Percentiles rank a stretch among this genome's conserved stretches.
phyloP scores from a whole-genome alignment of 1,140 invertebrate species.

The Diachasma alloeum region DNA sequence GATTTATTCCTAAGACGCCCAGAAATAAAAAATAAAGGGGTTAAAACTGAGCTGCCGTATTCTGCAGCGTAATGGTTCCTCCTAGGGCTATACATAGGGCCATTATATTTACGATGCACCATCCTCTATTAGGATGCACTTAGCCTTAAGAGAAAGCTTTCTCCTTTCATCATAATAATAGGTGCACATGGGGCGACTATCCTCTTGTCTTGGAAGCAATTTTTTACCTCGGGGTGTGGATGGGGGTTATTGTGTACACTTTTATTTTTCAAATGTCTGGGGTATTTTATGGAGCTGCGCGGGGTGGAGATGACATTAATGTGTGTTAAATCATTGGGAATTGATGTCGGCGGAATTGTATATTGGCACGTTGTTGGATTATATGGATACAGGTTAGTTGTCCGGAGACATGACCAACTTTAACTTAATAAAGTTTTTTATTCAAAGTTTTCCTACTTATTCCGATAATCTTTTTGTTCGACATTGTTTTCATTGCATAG shows the following conservation, averaged over 20 bases:
- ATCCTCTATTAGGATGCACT: conserved; percentile 16
- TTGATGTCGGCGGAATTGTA: no score
- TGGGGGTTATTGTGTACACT: not conserved
- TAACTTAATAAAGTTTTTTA: no score
- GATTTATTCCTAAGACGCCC: not conserved
- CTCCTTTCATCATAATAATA: conserved; percentile 20
- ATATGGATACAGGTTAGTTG: no score
- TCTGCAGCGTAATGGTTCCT: not conserved
- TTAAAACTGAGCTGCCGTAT: not conserved
- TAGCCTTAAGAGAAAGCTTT: conserved; percentile 8
- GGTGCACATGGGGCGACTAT: not conserved
- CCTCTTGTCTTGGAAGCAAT: not conserved
- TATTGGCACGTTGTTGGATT: no score
- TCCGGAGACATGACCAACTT: no score
- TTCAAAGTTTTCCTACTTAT: no score
- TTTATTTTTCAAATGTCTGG: not conserved
- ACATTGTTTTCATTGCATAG: no score
- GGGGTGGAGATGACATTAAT: no score
- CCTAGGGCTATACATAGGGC: not conserved
- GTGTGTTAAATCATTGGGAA: no score
- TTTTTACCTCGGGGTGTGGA: not conserved
- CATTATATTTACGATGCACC: conserved; percentile 22
- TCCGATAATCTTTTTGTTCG: no score
- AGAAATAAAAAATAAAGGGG: not conserved
- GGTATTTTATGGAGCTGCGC: not conserved